Base-by-base conservation (phyloP, 1,140 invertebrate species). In the Drosophila cardini region DNA sequence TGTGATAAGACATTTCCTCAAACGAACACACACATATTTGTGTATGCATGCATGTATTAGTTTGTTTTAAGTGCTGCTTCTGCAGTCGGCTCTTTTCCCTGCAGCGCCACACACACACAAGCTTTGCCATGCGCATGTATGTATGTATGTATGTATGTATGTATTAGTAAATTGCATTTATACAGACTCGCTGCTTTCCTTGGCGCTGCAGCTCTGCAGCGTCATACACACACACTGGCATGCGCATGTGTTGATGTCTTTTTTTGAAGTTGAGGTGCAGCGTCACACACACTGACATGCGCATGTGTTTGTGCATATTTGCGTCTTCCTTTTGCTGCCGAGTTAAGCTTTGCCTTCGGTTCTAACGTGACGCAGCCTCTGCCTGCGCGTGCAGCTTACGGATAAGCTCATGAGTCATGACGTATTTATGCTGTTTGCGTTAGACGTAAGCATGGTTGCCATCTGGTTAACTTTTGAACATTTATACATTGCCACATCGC, bases 121-220 rank as follows among this genome's bases (percentile, higher is more conserved):
- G 21, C 21, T 26, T 3, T 26, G 2, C 0, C 21, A 26, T 26
- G 21, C 21, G 21, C 7, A 32, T 15, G 40, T 34, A 9, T 30
- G 13, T 36, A 13, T 40, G 21, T 64, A 38, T 52, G 21, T 3
- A 32, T 15, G 40, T 34, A 9, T 30, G 13, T 36, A 13, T 40
- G 21, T 64, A 38, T 52, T 64, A 64, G 61, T 53, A 26, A 15
- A 34, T 26, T 34, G 26, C 11, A 46, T 64, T 32, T 43, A 26
- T 43, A 11, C 21, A 10, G 10, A 30, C 18, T 63, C 2, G 60
- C 18, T 36, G 43, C 15, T 8, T 36, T 13, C 5, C 45, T 34
- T 43, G 34, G 5, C n/a, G 5, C n/a, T 36, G 8, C 34, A 9
- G 34, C 34, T 36, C 34, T 36, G 34, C 34, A 36, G 34, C 10